phyloP scores from a whole-genome alignment of 2,797 vertebrate genomes.

The Myotis findleyi region DNA sequence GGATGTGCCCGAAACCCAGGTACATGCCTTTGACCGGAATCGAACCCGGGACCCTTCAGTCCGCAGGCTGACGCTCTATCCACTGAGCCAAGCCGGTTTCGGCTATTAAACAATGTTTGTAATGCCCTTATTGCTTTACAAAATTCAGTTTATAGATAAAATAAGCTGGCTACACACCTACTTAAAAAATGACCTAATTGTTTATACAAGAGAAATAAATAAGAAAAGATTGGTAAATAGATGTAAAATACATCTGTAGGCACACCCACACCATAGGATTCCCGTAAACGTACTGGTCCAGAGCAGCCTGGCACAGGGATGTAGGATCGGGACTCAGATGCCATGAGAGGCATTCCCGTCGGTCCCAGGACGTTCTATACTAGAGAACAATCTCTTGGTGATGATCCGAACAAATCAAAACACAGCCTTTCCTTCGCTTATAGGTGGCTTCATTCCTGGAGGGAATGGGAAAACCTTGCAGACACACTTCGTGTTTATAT shows the following conservation, averaged over 20 bases:
- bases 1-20: too few relatives aligned
- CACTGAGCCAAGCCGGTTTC: too few relatives aligned
- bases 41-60: too few relatives aligned
- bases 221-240: not conserved
- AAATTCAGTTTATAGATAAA: conserved; percentile 1
- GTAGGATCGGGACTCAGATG: not conserved
- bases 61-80: too few relatives aligned
- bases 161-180: not conserved
- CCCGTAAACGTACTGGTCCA: not conserved
- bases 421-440: not conserved
- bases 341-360: not conserved
- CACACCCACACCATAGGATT: not conserved
- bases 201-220: not conserved
- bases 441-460: not conserved
- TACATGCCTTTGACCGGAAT: too few relatives aligned
- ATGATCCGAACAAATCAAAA: not conserved
- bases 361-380: not conserved
- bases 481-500: not conserved
- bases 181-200: not conserved
- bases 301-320: fast-evolving
- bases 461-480: not conserved
- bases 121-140: not conserved
- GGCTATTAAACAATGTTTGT: not conserved
- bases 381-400: not conserved
- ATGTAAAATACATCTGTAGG: not conserved